Conservation (phyloP, 2,113 vertebrate genomes). For the Oncorhynchus nerka region DNA sequence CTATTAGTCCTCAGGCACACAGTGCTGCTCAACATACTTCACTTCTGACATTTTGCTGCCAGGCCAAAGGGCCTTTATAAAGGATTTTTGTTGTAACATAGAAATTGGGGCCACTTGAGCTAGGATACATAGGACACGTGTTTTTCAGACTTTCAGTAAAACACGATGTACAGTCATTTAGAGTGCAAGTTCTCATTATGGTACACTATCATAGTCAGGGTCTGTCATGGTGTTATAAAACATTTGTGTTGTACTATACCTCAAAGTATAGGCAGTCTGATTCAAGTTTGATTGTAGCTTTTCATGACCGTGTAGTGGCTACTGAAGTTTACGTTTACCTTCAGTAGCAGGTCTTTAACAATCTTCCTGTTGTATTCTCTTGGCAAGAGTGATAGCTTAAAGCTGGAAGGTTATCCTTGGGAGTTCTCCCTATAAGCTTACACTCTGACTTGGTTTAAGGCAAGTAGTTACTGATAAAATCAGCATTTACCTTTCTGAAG, state of each 20-base stretch:
- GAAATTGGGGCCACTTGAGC: background rate
- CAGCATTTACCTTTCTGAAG: background rate
- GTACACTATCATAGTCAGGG: background rate
- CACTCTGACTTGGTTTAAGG: background rate
- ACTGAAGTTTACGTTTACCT: background rate
- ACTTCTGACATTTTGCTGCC: background rate
- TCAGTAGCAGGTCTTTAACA: background rate
- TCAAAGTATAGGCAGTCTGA: background rate
- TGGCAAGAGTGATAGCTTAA: background rate
- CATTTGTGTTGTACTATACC: background rate
- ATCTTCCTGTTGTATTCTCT: background rate
- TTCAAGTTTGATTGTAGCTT: background rate
- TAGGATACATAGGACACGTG: background rate
- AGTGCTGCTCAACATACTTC: slow-evolving; percentile 14
- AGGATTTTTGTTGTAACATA: background rate
- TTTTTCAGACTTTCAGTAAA: background rate
- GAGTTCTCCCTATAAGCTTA: background rate
- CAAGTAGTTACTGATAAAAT: background rate
- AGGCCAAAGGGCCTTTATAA: background rate
- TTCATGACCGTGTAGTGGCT: background rate
- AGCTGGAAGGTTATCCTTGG: background rate
- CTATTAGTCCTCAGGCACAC: slow-evolving; percentile 17
- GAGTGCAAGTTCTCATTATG: background rate
- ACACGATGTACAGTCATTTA: background rate
- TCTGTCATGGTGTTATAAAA: background rate